phyloP scores from a whole-genome alignment of 2,888 invertebrate genomes.

The Julus scandinavius region DNA sequence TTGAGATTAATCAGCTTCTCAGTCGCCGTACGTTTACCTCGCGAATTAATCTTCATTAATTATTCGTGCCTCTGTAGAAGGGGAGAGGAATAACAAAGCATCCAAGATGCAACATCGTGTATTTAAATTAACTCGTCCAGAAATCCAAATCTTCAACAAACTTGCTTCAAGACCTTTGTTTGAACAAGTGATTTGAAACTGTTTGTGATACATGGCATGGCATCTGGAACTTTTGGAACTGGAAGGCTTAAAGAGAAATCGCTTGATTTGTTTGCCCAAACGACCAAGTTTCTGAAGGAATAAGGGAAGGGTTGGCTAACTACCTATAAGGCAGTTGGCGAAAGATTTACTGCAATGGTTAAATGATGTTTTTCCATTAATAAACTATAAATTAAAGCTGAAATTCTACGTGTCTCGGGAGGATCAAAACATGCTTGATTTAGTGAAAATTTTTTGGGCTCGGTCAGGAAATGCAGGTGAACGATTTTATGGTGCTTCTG shows the following conservation, averaged over 20 bases:
- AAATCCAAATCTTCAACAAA: too few species aligned
- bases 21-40: background rate
- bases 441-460: background rate
- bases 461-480: background rate
- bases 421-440: background rate
- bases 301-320: too few species aligned
- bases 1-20: background rate
- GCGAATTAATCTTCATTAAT: background rate
- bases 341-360: background rate
- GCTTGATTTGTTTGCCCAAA: background rate
- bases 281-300: background rate
- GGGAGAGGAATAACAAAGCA: background rate
- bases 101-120: background rate
- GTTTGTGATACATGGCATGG: too few species aligned
- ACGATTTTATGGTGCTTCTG: too few species aligned
- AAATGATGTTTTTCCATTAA: slow-evolving; percentile 1
- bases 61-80: background rate
- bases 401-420: background rate
- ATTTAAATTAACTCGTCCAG: background rate
- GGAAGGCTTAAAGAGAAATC: too few species aligned
- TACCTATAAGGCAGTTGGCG: background rate
- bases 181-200: too few species aligned
- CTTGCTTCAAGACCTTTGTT: too few species aligned
- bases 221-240: too few species aligned
- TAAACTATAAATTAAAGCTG: background rate